Percentiles rank a stretch among this genome's conserved stretches.
Conservation (phyloP, 2,113 vertebrate genomes). For the Xiphias gladius region DNA sequence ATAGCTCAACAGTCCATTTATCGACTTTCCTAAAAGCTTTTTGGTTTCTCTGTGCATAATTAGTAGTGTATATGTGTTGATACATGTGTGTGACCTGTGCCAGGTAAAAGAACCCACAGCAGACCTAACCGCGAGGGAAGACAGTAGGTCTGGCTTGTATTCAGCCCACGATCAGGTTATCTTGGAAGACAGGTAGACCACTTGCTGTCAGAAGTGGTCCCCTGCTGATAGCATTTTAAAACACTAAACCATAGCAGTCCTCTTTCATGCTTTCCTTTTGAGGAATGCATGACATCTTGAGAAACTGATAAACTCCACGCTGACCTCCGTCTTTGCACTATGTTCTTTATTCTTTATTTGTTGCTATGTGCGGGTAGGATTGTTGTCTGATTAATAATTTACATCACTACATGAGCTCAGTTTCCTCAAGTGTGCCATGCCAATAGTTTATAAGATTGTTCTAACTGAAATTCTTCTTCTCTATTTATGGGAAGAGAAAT, state of each 20-base stretch:
- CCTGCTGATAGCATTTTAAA: conserved; percentile 44
- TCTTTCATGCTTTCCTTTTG: conserved; percentile 21
- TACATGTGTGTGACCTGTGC: no score
- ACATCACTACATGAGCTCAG: neutral
- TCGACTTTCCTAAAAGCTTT: neutral
- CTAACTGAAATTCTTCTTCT: neutral
- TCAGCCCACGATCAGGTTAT: conserved; percentile 41
- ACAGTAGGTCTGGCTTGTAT: conserved; percentile 15
- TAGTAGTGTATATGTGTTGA: conserved; percentile 1
- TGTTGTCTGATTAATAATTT: conserved; percentile 19
- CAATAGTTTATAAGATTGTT: conserved; percentile 13
- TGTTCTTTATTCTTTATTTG: neutral
- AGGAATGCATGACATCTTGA: conserved; percentile 16
- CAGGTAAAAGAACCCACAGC: conserved; percentile 17
- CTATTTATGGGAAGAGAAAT: neutral
- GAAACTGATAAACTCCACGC: conserved; percentile 22
- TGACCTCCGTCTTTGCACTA: conserved; percentile 4
- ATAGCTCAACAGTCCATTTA: neutral
- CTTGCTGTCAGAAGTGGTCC: conserved; percentile 25
- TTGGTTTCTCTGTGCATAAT: neutral
- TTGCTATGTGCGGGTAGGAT: neutral
- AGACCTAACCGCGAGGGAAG: conserved; percentile 3
- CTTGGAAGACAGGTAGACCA: conserved; percentile 36
- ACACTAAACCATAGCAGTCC: conserved; percentile 17
- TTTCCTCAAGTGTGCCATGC: conserved; percentile 18